Evolutionary conservation across 2,113 vertebrate species (phyloP).

Genomic region (Eolophus roseicapilla): DNA sequence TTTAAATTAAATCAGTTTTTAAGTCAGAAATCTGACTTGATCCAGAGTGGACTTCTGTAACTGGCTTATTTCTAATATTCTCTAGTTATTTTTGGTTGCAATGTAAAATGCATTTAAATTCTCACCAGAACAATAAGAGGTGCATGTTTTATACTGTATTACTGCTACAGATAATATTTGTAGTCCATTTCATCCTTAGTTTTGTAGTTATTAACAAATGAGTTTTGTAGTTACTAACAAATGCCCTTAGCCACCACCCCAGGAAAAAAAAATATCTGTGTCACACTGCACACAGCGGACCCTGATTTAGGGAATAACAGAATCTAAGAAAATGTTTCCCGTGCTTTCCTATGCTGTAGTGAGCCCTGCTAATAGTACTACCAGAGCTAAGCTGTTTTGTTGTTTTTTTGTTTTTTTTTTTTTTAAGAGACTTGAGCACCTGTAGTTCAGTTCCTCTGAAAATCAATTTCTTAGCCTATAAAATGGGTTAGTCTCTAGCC

Average conservation of each 20-base stretch:
- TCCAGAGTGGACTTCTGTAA: background rate
- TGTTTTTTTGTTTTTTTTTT: background rate
- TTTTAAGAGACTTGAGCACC: background rate
- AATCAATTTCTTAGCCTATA: slow-evolving; percentile 58
- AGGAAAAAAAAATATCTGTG: background rate
- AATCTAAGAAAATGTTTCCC: background rate
- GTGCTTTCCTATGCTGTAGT: background rate
- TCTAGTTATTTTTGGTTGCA: too few relatives aligned
- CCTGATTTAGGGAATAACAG: background rate
- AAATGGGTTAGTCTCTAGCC: slow-evolving; percentile 56
- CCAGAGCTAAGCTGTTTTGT: background rate
- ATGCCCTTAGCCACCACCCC: background rate
- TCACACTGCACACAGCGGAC: background rate
- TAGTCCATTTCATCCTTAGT: background rate
- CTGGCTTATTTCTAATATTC: background rate
- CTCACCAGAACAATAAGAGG: too few relatives aligned
- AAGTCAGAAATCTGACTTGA: background rate
- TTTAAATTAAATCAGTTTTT: background rate
- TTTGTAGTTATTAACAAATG: background rate
- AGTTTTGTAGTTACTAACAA: background rate
- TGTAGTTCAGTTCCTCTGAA: slow-evolving; percentile 46
- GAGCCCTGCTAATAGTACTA: background rate
- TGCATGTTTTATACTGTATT: background rate
- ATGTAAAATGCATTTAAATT: too few relatives aligned
- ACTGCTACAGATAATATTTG: background rate